A percentile compares a stretch with the other conserved stretches of the same genome.
These are phyloP conservation scores for Odontamblyopus lacepedii DNA, from an alignment of 2,797 vertebrate species.

Conservation along the genomic window DNA sequence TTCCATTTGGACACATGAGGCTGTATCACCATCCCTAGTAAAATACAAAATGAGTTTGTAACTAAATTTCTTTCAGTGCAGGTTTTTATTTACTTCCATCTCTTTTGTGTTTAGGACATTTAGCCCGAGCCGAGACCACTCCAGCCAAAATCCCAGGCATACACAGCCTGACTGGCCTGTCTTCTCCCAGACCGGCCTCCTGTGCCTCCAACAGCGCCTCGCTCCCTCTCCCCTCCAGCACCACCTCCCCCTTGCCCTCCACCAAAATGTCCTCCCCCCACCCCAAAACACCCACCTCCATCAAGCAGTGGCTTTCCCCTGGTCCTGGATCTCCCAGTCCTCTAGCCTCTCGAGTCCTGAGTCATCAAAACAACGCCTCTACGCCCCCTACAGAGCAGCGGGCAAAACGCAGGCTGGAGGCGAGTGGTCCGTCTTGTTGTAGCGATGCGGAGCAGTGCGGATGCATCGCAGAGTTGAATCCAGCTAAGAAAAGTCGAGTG, in stretches of 20 bases:
- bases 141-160: slow-evolving; percentile 79
- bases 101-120: slow-evolving; percentile 44
- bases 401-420: slow-evolving; percentile 90
- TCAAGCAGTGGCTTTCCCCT: slow-evolving; percentile 85
- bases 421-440: slow-evolving; percentile 63
- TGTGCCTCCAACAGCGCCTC: slow-evolving; percentile 85
- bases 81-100: too few relatives aligned
- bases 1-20: too few relatives aligned
- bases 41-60: background rate
- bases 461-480: slow-evolving; percentile 82
- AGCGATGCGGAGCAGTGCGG: slow-evolving; percentile 69
- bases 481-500: slow-evolving; percentile 74
- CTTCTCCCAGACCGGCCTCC: slow-evolving; percentile 82
- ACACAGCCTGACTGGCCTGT: slow-evolving; percentile 55
- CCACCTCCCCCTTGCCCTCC: slow-evolving; percentile 52
- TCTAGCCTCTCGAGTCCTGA: slow-evolving; percentile 74
- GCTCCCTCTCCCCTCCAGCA: slow-evolving; percentile 87
- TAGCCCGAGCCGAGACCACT: slow-evolving; percentile 62
- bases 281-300: slow-evolving; percentile 72
- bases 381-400: slow-evolving; percentile 75
- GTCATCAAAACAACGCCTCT: slow-evolving; percentile 70
- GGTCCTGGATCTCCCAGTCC: slow-evolving; percentile 65
- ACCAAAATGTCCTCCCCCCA: slow-evolving; percentile 41
- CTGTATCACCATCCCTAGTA: background rate
- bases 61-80: background rate